Conservation (phyloP, 2,888 invertebrate genomes). For the Anarsia innoxiella region DNA sequence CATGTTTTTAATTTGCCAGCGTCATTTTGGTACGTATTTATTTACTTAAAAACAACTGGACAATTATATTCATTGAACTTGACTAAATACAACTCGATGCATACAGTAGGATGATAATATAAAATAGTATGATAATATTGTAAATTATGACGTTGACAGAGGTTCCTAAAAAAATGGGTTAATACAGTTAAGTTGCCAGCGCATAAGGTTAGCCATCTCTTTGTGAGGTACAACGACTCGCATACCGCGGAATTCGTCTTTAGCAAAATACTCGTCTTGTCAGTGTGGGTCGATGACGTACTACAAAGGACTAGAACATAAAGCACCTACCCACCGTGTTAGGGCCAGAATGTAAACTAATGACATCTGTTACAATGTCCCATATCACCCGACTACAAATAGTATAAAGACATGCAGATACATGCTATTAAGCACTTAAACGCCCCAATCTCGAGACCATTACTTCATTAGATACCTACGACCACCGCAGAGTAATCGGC, state of each 20-base stretch:
- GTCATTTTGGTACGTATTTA: too few species aligned
- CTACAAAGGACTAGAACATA: background rate
- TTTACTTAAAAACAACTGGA: too few species aligned
- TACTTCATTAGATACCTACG: constrained; percentile 23
- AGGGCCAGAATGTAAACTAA: background rate
- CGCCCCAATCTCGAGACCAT: constrained; percentile 7
- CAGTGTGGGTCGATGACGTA: constrained; percentile 5
- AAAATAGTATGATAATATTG: too few species aligned
- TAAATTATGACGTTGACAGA: background rate
- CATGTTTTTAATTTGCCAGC: too few species aligned
- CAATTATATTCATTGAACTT: too few species aligned
- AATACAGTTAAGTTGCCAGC: too few species aligned
- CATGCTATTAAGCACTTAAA: constrained; percentile 7
- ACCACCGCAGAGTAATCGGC: constrained; percentile 35
- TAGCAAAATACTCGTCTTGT: constrained; percentile 1
- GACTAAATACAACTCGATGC: too few species aligned
- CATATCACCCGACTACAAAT: constrained; percentile 5
- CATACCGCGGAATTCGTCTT: too few species aligned
- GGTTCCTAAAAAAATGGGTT: background rate
- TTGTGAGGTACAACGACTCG: too few species aligned
- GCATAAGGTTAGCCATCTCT: too few species aligned
- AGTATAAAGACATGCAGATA: constrained; percentile 6
- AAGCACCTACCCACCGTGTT: constrained; percentile 4
- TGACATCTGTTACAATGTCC: background rate
- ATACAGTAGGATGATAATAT: too few species aligned